Evolutionary conservation across 2,113 vertebrate genomes (phyloP).

Genomic region (Glareola pratincola): DNA sequence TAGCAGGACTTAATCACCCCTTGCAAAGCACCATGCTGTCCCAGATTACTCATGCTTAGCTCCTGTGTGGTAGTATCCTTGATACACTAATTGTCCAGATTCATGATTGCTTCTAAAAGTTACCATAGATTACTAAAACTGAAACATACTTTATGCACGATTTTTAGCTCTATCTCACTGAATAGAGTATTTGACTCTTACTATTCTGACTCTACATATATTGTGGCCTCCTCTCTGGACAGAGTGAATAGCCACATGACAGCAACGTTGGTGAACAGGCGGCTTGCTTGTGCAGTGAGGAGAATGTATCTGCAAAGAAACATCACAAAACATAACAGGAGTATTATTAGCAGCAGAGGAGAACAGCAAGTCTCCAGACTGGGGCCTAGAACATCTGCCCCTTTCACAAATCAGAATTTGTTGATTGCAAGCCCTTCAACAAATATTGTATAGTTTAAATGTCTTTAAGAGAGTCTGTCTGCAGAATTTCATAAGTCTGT

Average conservation of each 20-base stretch:
- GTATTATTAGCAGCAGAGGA: not conserved
- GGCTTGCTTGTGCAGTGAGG: not conserved
- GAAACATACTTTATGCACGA: not conserved
- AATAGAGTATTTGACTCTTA: not conserved
- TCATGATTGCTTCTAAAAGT: not conserved
- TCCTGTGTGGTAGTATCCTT: not conserved
- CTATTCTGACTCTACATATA: not conserved
- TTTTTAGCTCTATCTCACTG: not conserved
- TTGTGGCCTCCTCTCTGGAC: not conserved
- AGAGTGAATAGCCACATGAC: not conserved
- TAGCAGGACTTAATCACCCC: not conserved
- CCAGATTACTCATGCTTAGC: not conserved
- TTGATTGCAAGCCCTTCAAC: not conserved
- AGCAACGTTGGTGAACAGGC: not conserved
- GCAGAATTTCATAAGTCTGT: not conserved
- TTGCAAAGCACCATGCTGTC: not conserved
- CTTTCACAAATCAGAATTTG: not conserved
- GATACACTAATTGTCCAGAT: not conserved
- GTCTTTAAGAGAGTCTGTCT: not conserved
- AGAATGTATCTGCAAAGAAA: not conserved
- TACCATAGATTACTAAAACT: not conserved
- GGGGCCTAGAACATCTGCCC: not conserved
- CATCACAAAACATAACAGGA: not conserved
- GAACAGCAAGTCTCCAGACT: not conserved
- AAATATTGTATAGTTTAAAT: not conserved